phyloP scores from a whole-genome alignment of 2,797 vertebrate species.

The Galago senegalensis region DNA sequence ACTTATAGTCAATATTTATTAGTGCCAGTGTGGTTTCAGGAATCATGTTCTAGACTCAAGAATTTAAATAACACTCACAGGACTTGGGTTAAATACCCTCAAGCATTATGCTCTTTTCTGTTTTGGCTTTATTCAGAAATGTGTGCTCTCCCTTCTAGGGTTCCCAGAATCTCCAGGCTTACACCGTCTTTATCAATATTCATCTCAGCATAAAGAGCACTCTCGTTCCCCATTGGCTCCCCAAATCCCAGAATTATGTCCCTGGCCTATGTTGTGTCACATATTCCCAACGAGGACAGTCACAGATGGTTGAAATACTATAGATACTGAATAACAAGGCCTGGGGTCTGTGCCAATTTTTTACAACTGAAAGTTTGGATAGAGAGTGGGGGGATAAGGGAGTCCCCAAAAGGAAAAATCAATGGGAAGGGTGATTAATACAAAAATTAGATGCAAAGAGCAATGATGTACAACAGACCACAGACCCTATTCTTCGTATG shows the following conservation, averaged over 20 bases:
- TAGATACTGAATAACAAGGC: not conserved
- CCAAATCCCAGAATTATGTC: not conserved
- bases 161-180: not conserved
- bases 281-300: not conserved
- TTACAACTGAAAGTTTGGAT: not conserved
- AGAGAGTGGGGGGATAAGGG: not conserved
- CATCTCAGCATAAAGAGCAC: not conserved
- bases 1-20: not conserved
- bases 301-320: not conserved
- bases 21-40: not conserved
- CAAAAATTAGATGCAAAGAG: not conserved
- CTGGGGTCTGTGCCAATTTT: not conserved
- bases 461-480: not conserved
- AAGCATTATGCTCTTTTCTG: not conserved
- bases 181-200: not conserved
- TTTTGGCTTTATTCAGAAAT: not conserved
- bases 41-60: not conserved
- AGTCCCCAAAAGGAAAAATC: not conserved
- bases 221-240: not conserved
- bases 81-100: not conserved
- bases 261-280: not conserved
- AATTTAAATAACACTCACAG: not conserved
- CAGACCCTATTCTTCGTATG: not conserved
- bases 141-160: not conserved
- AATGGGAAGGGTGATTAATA: not conserved